Conservation (phyloP, 2,888 invertebrate species). For the Tachina grossa region DNA sequence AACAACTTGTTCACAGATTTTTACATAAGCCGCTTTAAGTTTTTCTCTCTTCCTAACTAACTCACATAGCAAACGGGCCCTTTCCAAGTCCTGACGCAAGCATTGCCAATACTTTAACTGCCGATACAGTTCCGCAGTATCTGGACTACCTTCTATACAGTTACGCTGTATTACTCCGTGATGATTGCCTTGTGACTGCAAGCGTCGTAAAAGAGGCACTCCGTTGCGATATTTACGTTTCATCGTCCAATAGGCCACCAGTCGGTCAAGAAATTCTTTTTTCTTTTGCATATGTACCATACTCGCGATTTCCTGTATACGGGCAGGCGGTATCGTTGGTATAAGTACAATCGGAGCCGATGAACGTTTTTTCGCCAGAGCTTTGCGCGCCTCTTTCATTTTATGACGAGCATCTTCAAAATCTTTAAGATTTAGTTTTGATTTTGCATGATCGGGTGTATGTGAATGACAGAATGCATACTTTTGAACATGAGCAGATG, state of each 20-base stretch:
- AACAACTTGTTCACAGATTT: constrained; percentile 90
- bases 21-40: constrained; percentile 93
- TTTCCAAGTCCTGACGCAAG: constrained; percentile 95
- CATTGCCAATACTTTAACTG: constrained; percentile 97
- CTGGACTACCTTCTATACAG: constrained; percentile 86
- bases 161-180: constrained; percentile 84
- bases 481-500: constrained; percentile 94
- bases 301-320: constrained; percentile 93
- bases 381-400: constrained; percentile 93
- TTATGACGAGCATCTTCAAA: constrained; percentile 89
- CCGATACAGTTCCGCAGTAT: constrained; percentile 90
- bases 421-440: constrained; percentile 83
- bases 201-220: constrained; percentile 93
- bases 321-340: constrained; percentile 94
- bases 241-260: constrained; percentile 98
- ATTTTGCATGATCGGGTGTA: constrained; percentile 84
- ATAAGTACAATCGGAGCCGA: constrained; percentile 96
- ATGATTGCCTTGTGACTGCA: constrained; percentile 87
- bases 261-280: constrained; percentile 92
- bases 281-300: constrained; percentile 90
- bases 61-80: constrained; percentile 95
- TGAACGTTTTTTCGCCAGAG: constrained; percentile 93
- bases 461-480: constrained; percentile 98
- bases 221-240: constrained; percentile 98
- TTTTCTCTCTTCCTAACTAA: constrained; percentile 97